These are phyloP conservation scores for Datnioides undecimradiatus DNA, from an alignment of 2,113 vertebrate species.

Conservation along the genomic window DNA sequence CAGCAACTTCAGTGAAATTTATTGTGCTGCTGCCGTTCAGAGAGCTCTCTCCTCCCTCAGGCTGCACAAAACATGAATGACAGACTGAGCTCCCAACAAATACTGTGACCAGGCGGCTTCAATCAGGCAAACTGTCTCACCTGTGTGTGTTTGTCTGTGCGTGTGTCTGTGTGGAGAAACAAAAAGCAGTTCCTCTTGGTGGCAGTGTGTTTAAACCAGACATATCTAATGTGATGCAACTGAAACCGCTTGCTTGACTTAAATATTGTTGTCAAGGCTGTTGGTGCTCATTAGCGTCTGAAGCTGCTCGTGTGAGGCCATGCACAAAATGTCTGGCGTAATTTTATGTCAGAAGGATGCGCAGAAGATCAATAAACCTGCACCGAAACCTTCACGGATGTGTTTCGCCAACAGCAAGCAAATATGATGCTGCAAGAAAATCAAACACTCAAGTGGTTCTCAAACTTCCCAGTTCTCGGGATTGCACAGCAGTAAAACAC, in stretches of 20 bases:
- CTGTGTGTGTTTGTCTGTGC: conserved; percentile 6
- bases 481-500: conserved; percentile 7
- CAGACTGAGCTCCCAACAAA: conserved; percentile 45
- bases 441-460: not conserved
- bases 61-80: conserved; percentile 50
- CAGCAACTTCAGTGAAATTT: conserved; percentile 27
- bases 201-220: not conserved
- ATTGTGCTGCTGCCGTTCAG: conserved; percentile 39
- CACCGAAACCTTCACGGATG: conserved; percentile 24
- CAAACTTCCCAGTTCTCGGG: not conserved
- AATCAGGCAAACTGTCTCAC: conserved; percentile 31
- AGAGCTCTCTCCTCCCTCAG: conserved; percentile 37
- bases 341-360: conserved; percentile 48
- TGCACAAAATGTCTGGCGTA: conserved; percentile 36
- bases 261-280: conserved; percentile 13
- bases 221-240: not conserved
- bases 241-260: not conserved
- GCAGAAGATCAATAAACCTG: conserved; percentile 60
- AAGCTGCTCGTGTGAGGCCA: conserved; percentile 46
- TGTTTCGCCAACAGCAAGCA: conserved; percentile 5
- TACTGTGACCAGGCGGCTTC: conserved; percentile 23
- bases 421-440: not conserved
- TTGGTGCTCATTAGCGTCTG: conserved; percentile 59
- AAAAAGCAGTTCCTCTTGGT: not conserved
- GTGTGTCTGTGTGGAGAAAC: not conserved